phyloP scores from a whole-genome alignment of 2,113 vertebrate species.

The Clarias macrocephalus region DNA sequence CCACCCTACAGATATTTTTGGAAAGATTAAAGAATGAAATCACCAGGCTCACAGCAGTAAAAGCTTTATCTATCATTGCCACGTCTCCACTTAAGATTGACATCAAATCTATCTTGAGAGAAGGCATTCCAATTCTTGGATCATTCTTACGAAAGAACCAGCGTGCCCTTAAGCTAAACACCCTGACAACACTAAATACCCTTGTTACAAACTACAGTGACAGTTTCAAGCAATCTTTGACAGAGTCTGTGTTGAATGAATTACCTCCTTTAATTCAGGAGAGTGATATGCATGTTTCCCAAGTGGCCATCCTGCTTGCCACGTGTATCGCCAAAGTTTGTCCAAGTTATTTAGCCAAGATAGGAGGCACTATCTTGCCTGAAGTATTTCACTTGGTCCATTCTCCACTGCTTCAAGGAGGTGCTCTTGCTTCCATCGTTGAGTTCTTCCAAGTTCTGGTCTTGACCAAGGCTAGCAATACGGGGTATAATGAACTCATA shows the following conservation, averaged over 20 bases:
- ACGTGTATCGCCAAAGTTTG: conserved; percentile 78
- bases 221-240: conserved; percentile 75
- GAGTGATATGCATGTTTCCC: conserved; percentile 90
- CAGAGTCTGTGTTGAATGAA: conserved; percentile 79
- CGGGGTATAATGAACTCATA: conserved; percentile 77
- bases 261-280: conserved; percentile 84
- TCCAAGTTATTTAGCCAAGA: conserved; percentile 79
- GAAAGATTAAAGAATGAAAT: conserved; percentile 92
- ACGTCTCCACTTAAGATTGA: conserved; percentile 81
- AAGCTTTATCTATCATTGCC: conserved; percentile 80
- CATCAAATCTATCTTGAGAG: conserved; percentile 78
- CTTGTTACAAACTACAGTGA: conserved; percentile 82
- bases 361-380: conserved; percentile 72
- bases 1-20: conserved; percentile 83
- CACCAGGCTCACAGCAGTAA: conserved; percentile 85
- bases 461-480: conserved; percentile 67
- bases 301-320: conserved; percentile 82
- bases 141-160: conserved; percentile 93
- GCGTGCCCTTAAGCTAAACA: conserved; percentile 81
- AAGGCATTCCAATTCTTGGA: conserved; percentile 81
- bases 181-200: conserved; percentile 79
- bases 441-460: conserved; percentile 84
- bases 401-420: conserved; percentile 85
- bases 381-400: conserved; percentile 82
- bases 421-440: conserved; percentile 75